These are phyloP conservation scores for Liparis tanakae DNA, from an alignment of 2,797 vertebrate genomes.

Conservation along the genomic window DNA sequence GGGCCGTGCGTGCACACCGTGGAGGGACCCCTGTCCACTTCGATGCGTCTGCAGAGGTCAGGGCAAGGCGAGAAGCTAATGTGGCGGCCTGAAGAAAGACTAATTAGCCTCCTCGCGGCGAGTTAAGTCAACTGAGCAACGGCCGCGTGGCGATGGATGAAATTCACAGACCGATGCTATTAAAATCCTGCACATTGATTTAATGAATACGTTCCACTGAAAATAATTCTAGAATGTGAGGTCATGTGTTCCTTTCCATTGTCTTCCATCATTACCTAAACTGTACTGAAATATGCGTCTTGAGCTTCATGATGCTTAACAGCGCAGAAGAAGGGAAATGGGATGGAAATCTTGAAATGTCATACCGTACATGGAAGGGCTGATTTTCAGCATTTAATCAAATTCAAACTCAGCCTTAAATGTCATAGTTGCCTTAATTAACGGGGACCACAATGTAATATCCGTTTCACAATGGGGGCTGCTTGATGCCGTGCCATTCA, in stretches of 20 bases:
- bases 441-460: constrained; percentile 58
- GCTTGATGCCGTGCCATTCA: constrained; percentile 54
- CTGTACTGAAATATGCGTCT: constrained; percentile 32
- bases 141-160: constrained; percentile 25
- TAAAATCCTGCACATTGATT: constrained; percentile 42
- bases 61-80: constrained; percentile 41
- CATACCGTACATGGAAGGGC: constrained; percentile 70
- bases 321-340: constrained; percentile 67
- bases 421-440: constrained; percentile 78
- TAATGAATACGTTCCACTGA: constrained; percentile 28
- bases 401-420: constrained; percentile 71
- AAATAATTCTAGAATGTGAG: constrained; percentile 26
- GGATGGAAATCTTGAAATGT: constrained; percentile 75
- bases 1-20: constrained; percentile 7
- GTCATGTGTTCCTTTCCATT: constrained; percentile 31
- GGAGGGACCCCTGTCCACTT: constrained; percentile 45
- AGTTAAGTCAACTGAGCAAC: constrained; percentile 42
- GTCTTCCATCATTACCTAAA: constrained; percentile 25
- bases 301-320: constrained; percentile 48
- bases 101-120: constrained; percentile 53
- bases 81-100: constrained; percentile 35
- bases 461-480: constrained; percentile 45
- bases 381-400: constrained; percentile 70
- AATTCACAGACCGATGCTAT: constrained; percentile 40
- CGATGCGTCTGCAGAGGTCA: constrained; percentile 57